Conservation (phyloP, 2,113 vertebrate species). For the Genyomyrus donnyi region DNA sequence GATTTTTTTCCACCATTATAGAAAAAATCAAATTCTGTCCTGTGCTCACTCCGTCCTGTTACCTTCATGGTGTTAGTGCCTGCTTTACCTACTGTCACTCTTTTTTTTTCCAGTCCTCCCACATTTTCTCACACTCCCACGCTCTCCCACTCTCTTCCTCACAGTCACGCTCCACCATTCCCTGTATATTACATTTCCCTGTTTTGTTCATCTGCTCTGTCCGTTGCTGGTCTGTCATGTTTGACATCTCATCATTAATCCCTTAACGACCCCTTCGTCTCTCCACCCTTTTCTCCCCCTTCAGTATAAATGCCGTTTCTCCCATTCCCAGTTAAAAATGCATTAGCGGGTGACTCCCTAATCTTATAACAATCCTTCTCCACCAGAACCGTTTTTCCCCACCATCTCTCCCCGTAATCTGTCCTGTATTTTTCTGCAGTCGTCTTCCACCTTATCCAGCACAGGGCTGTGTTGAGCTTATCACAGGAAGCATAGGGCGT, state of each 20-base stretch:
- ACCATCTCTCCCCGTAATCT: not conserved
- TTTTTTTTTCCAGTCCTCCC: not conserved
- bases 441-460: not conserved
- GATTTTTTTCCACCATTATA: not conserved
- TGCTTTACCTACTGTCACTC: not conserved
- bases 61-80: not conserved
- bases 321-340: not conserved
- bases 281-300: not conserved
- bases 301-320: not conserved
- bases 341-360: not conserved
- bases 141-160: not conserved
- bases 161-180: not conserved
- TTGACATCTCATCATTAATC: not conserved
- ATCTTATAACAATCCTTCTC: not conserved
- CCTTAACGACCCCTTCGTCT: not conserved
- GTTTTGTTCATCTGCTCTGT: not conserved
- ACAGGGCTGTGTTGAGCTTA: not conserved
- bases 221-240: not conserved
- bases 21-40: not conserved
- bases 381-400: not conserved
- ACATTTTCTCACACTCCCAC: constrained; percentile 9
- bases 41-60: not conserved
- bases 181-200: not conserved
- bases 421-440: not conserved
- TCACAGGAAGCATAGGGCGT: not conserved